Evolutionary conservation across 2,797 vertebrate genomes (phyloP).

Genomic region (Capromys pilorides): DNA sequence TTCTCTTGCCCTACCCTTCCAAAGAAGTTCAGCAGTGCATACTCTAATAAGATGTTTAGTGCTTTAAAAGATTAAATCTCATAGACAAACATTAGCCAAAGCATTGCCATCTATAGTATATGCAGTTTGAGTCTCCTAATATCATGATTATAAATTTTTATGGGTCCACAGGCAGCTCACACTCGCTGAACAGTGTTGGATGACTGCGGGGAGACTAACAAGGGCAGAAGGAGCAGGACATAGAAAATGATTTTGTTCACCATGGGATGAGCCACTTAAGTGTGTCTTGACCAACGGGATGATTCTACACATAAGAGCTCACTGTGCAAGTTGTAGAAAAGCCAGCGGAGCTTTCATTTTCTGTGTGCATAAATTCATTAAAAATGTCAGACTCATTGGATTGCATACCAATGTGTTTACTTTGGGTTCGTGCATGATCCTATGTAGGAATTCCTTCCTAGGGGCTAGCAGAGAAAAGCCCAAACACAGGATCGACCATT

Average conservation of each 20-base stretch:
- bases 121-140: not conserved
- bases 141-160: not conserved
- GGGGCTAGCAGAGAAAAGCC: not conserved
- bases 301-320: not conserved
- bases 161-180: not conserved
- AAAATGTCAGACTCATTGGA: not conserved
- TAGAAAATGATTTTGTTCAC: not conserved
- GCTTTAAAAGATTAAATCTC: not conserved
- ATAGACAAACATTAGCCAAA: not conserved
- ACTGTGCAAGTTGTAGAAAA: not conserved
- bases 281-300: not conserved
- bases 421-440: not conserved
- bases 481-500: not conserved
- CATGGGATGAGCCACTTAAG: not conserved
- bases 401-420: not conserved
- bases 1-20: not conserved
- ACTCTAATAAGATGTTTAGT: conserved; percentile 14
- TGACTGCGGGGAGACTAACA: not conserved
- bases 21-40: not conserved
- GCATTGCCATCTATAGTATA: not conserved
- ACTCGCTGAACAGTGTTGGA: not conserved
- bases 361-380: not conserved
- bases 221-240: not conserved
- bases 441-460: not conserved
- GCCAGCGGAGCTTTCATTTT: not conserved